Evolutionary conservation across 2,797 vertebrate species (phyloP).

Genomic region (Coreius guichenoti): DNA sequence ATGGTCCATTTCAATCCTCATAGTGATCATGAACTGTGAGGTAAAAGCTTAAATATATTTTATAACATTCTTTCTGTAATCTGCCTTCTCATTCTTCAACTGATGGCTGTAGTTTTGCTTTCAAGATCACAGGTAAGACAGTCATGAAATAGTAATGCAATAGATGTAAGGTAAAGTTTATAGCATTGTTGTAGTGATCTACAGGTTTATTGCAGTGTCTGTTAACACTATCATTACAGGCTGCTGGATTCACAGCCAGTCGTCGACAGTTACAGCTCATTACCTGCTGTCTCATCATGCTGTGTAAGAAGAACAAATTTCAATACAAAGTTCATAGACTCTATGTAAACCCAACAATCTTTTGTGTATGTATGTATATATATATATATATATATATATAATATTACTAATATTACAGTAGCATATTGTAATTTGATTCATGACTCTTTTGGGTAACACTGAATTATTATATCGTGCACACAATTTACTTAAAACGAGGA

Average conservation of each 20-base stretch:
- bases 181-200: neutral
- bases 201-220: neutral
- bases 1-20: neutral
- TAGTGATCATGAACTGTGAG: neutral
- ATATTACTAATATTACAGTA: neutral
- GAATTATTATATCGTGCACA: neutral
- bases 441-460: neutral
- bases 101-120: slow-evolving; percentile 2
- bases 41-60: neutral
- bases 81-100: neutral
- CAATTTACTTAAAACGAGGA: neutral
- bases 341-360: neutral
- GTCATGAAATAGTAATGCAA: neutral
- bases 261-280: neutral
- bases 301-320: slow-evolving; percentile 2
- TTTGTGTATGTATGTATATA: neutral
- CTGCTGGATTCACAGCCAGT: neutral
- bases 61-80: neutral
- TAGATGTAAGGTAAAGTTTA: neutral
- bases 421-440: neutral
- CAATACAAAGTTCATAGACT: neutral
- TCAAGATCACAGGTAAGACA: slow-evolving; percentile 21
- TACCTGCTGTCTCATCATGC: neutral
- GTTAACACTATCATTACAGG: neutral
- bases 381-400: neutral